Base-by-base conservation (phyloP, 2,113 vertebrate species). In the Cygnus buccinator region DNA sequence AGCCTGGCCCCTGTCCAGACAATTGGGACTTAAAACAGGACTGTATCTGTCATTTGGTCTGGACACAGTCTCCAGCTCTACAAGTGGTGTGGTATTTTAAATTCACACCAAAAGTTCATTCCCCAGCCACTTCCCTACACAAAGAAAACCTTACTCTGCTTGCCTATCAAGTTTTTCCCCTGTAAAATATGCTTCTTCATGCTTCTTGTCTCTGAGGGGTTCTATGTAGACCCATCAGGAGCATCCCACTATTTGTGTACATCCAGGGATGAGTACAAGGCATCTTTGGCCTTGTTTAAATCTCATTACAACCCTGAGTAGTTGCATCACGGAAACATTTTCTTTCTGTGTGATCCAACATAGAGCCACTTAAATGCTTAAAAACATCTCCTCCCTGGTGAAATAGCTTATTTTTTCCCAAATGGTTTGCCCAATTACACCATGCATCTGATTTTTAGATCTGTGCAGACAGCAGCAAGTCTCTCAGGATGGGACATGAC, bases 371-470 rank as follows among this genome's bases (percentile, higher is more conserved):
- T 57, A 44, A 90, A 70, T 43, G 29, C 35, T 80, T 37, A 11
- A 8, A 48, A 87, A 57, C 33, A 3, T 14, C 35, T 61, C 67
- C 44, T 48, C 73, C 25, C 25, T 58, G 33, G 13, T 0, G 5
- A 81, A 91, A 55, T 0, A 2, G 43, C 16, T 50, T 46, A 13
- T 7, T 70, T 77, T 85, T 82, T 15, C 31, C 9, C 21, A 23
- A 11, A 8, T 9, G 2, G 5, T 75, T 50, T 61, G 2, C 17
- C 18, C 39, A n/a, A 0, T 43, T 22, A 46, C 17, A 10, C 18
- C 16, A 4, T 41, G 28, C 26, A 50, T 66, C 31, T 8, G 9
- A 15, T 55, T 33, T 57, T 76, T n/a, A 66, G 61, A 23, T 67
- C 65, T 46, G 9, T 25, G 28, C 26, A 43, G 70, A 26, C 17